phyloP scores from a whole-genome alignment of 2,797 vertebrate species.

The Hydrophis major region DNA sequence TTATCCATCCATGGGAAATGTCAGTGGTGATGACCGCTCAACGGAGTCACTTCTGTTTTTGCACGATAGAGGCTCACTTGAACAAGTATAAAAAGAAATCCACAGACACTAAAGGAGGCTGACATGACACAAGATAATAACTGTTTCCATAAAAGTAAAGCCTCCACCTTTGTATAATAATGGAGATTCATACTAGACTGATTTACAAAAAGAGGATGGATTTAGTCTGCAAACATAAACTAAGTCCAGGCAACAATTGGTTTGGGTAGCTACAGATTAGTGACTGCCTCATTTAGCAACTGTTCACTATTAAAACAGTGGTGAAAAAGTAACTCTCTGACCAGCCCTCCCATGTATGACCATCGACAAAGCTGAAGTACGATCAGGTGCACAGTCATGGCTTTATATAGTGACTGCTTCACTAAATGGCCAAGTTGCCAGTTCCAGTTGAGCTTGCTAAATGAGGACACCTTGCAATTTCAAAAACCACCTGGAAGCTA shows the following conservation, averaged over 20 bases:
- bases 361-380: not conserved
- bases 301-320: not conserved
- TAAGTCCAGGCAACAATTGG: not conserved
- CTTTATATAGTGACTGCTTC: not conserved
- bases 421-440: too few species aligned
- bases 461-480: too few species aligned
- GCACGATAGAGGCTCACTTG: not conserved
- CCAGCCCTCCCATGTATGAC: not conserved
- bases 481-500: too few species aligned
- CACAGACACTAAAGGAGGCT: not conserved
- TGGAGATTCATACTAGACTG: not conserved
- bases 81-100: constrained; percentile 4
- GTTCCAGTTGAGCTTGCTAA: too few species aligned
- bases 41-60: not conserved
- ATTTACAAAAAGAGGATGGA: not conserved
- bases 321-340: not conserved
- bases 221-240: not conserved
- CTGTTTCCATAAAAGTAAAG: not conserved
- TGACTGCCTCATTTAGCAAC: not conserved
- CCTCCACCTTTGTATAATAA: not conserved
- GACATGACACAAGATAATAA: not conserved
- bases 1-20: not conserved
- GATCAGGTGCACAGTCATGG: not conserved
- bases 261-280: not conserved
- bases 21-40: not conserved